Conservation (phyloP, 2,113 vertebrate species). For the Addax nasomaculatus region DNA sequence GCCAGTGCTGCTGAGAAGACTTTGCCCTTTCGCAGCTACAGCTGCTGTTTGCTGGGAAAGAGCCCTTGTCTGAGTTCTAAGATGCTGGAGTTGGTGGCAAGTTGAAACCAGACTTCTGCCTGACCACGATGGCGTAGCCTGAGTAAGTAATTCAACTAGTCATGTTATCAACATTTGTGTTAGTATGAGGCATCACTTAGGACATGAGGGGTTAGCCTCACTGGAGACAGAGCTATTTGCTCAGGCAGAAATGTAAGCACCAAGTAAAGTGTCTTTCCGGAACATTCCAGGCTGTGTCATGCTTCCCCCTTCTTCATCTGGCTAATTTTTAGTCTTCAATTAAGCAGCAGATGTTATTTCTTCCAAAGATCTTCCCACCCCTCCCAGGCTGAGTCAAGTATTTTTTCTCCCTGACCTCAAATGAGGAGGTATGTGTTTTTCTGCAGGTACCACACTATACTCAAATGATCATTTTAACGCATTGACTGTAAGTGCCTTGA, state of each 20-base stretch:
- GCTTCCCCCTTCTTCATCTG: not conserved
- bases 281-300: not conserved
- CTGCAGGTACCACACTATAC: not conserved
- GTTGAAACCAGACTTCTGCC: not conserved
- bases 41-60: not conserved
- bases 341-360: not conserved
- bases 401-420: not conserved
- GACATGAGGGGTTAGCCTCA: not conserved
- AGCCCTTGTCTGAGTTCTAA: not conserved
- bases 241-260: not conserved
- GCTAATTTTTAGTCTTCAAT: not conserved
- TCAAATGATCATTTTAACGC: not conserved
- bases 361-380: not conserved
- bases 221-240: not conserved
- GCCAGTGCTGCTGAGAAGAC: not conserved
- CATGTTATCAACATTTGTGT: not conserved
- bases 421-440: not conserved
- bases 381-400: not conserved
- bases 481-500: not conserved
- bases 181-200: not conserved
- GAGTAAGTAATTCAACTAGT: not conserved
- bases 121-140: not conserved
- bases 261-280: not conserved
- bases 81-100: not conserved
- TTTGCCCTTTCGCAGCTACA: fast-evolving